These are phyloP conservation scores for Allacma fusca DNA, from an alignment of 2,888 invertebrate genomes.

Conservation along the genomic window DNA sequence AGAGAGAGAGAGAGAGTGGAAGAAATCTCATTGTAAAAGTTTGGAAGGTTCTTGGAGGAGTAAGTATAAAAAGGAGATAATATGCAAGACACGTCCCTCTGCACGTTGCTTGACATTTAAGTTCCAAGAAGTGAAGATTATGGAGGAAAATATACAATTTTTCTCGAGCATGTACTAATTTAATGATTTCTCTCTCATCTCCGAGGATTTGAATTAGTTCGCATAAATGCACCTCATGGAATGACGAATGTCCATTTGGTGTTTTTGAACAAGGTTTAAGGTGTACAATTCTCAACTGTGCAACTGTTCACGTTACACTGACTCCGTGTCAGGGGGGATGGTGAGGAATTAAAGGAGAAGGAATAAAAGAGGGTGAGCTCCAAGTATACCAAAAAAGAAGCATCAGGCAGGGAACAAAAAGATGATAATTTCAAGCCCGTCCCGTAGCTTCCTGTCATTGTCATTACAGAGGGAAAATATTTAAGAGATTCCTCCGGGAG, in stretches of 20 bases:
- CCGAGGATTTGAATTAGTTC: constrained; percentile 36
- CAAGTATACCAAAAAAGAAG: not conserved
- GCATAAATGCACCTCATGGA: constrained; percentile 34
- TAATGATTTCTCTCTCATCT: constrained; percentile 28
- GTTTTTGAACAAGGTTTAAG: not conserved
- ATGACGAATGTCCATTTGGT: constrained; percentile 29
- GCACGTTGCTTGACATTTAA: constrained; percentile 17
- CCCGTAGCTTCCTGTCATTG: constrained; percentile 42
- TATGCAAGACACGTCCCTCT: constrained; percentile 13
- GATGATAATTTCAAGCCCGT: constrained; percentile 29
- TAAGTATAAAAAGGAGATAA: constrained; percentile 1
- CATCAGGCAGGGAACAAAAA: not conserved
- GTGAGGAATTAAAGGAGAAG: not conserved
- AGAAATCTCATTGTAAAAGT: constrained; percentile 12
- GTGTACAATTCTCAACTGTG: not conserved
- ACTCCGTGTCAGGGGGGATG: not conserved
- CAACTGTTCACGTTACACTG: not conserved
- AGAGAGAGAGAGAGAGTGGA: not conserved
- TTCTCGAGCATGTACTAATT: constrained; percentile 32
- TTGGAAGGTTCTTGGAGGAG: not conserved
- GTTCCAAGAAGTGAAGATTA: constrained; percentile 2
- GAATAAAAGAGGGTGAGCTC: not conserved
- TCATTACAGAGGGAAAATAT: constrained; percentile 31
- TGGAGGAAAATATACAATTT: constrained; percentile 10
- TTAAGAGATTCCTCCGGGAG: constrained; percentile 27